Evolutionary conservation across 2,888 invertebrate species (phyloP).

Genomic region (Cetonia aurata): DNA sequence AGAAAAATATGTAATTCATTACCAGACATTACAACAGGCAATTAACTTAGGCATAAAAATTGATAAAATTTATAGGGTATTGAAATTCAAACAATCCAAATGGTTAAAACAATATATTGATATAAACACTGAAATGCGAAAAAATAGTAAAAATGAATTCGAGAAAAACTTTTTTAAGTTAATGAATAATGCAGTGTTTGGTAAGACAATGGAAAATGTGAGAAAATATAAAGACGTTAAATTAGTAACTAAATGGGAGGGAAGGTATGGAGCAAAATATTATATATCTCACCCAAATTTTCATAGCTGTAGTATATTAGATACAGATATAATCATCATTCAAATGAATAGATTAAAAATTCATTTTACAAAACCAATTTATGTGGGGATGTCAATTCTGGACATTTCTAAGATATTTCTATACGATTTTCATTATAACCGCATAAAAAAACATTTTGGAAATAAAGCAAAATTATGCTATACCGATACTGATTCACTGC

Average conservation of each 20-base stretch:
- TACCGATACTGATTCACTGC: not conserved
- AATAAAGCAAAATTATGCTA: too few species aligned
- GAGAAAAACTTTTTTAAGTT: not conserved
- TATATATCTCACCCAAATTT: not conserved
- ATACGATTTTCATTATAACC: too few species aligned
- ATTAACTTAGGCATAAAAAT: not conserved
- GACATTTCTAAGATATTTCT: too few species aligned
- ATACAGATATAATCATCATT: too few species aligned
- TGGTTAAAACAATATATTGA: conserved; percentile 4
- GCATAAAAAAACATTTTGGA: too few species aligned
- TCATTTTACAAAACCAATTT: too few species aligned
- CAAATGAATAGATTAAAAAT: too few species aligned
- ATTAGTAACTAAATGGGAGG: not conserved
- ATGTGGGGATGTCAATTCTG: too few species aligned
- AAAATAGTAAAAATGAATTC: not conserved
- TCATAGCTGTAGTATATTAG: not conserved
- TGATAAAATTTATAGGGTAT: not conserved
- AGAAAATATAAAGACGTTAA: not conserved
- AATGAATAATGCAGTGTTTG: conserved; percentile 1
- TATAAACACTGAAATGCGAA: not conserved
- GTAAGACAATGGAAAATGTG: not conserved
- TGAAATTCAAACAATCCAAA: not conserved
- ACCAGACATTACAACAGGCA: too few species aligned
- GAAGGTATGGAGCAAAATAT: not conserved
- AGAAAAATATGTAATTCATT: too few species aligned